A percentile compares a stretch with the other conserved stretches of the same genome.
Conservation (phyloP, 2,888 invertebrate species). For the Pogonocherus hispidulus region DNA sequence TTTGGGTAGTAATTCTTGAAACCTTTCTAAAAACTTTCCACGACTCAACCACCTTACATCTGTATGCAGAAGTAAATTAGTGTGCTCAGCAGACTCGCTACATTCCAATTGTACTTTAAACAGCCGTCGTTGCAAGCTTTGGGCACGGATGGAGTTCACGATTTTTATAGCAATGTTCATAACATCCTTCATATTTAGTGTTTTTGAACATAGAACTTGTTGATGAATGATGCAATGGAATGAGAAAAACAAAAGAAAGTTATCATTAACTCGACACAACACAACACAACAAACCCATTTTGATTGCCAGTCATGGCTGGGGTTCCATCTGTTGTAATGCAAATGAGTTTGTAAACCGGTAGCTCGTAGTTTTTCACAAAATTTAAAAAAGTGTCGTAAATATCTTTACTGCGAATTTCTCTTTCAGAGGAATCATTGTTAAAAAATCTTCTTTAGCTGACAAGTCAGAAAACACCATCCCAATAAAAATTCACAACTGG, state of each 20-base stretch:
- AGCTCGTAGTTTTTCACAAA: not conserved
- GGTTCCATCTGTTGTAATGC: slow-evolving; percentile 20
- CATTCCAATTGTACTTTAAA: slow-evolving; percentile 24
- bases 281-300: slow-evolving; percentile 21
- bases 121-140: slow-evolving; percentile 6
- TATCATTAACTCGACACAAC: slow-evolving; percentile 19
- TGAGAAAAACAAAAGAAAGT: slow-evolving; percentile 24
- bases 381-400: slow-evolving; percentile 15
- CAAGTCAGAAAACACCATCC: slow-evolving; percentile 25
- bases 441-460: slow-evolving; percentile 27
- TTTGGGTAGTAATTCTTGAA: slow-evolving; percentile 15
- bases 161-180: not conserved
- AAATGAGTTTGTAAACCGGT: slow-evolving; percentile 19
- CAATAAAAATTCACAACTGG: slow-evolving; percentile 28
- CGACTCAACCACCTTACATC: slow-evolving; percentile 26
- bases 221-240: slow-evolving; percentile 29
- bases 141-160: not conserved
- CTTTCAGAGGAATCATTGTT: slow-evolving; percentile 27
- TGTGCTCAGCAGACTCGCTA: slow-evolving; percentile 26
- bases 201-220: slow-evolving; percentile 17
- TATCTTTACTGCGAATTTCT: slow-evolving; percentile 18
- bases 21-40: slow-evolving; percentile 18
- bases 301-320: slow-evolving; percentile 22
- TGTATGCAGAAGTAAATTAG: slow-evolving; percentile 28
- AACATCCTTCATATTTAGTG: slow-evolving; percentile 2